Evolutionary conservation across 1,140 invertebrate species (phyloP), one percentile per base, ranked within the genome.

Genomic region (Metopolophium dirhodum): DNA sequence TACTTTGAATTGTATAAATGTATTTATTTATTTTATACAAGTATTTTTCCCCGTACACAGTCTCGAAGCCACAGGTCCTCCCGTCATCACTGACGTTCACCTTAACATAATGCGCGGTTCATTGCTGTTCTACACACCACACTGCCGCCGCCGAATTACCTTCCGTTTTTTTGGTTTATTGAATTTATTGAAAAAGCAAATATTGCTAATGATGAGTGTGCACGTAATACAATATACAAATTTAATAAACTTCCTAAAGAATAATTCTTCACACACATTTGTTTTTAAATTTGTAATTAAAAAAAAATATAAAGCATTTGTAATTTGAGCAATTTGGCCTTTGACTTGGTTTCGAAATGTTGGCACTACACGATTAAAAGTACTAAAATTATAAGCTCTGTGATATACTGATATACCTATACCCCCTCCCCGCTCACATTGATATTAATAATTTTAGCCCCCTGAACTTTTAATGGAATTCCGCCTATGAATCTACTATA

Each of bases 21-120:
- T 86, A 86, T 86, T 54, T 89, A 57, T 89, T 89, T 89, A 89
- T 57, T 89, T 37, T 22, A 54, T 26, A 9, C 35, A 49, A 37
- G n/a, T 54, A 54, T 89, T 89, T 8, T 89, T 89, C n/a, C 49
- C 45, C 23, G 4, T 87, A 23, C 18, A n/a, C n/a, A 30, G 7
- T 87, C 30, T 22, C 51, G 30, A 49, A 49, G 26, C 85, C 45
- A n/a, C 86, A 87, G 47, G 47, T 49, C 8, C 86, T 49, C 30
- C 18, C 18, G 30, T n/a, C 61, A n/a, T 51, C 35, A 23, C 22
- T 26, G 35, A 89, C 54, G 89, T 68, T 8, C 54, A 26, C 18
- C 26, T 11, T 7, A 45, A 90, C 57, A 41, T 41, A 68, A 90
- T 90, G 68, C 57, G 89, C 89, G 26, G 57, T 90, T 45, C 68